Conservation (phyloP, 2,797 vertebrate genomes). For the Falco cherrug region DNA sequence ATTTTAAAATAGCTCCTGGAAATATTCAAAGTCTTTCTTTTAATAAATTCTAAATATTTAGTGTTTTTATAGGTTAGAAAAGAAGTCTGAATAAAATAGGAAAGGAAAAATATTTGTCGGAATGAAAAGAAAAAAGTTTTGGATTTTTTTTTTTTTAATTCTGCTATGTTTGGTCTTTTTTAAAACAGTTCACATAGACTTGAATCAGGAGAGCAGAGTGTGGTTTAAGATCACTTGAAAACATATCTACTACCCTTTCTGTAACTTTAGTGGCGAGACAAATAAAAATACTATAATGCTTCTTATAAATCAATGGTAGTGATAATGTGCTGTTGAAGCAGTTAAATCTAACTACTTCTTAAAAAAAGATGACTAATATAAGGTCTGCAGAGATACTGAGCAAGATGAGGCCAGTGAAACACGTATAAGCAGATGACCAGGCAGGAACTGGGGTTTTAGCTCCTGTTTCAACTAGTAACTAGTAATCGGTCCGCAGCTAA, state of each 20-base stretch:
- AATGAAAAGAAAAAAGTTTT: background rate
- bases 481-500: background rate
- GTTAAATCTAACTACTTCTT: background rate
- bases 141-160: background rate
- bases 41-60: background rate
- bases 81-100: background rate
- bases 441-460: background rate
- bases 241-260: background rate
- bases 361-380: background rate
- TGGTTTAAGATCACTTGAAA: background rate
- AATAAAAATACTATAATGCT: background rate
- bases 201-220: background rate
- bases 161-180: background rate
- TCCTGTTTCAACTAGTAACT: background rate
- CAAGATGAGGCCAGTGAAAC: background rate
- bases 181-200: background rate
- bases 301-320: background rate
- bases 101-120: background rate
- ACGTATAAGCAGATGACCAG: background rate
- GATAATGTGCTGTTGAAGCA: background rate
- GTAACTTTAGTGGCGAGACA: background rate
- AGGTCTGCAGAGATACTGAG: background rate
- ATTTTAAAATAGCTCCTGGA: background rate
- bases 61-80: background rate
- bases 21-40: background rate